These are phyloP conservation scores for Philonicus albiceps DNA, from an alignment of 2,888 invertebrate genomes.

Conservation along the genomic window DNA sequence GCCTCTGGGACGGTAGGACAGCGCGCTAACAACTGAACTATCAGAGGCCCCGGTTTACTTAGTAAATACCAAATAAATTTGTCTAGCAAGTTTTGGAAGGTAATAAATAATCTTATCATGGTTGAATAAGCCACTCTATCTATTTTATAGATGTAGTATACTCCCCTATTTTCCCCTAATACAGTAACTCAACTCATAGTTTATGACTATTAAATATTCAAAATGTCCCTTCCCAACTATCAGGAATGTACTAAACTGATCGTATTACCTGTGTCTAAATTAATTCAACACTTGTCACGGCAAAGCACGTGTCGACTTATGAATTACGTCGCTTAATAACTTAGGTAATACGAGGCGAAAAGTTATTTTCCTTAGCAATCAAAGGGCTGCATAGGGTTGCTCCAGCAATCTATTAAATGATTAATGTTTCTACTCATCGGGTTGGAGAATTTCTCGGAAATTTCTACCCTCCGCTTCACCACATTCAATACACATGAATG, in stretches of 20 bases:
- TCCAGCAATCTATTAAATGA: background rate
- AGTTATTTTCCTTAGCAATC: background rate
- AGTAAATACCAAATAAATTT: no score
- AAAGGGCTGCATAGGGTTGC: background rate
- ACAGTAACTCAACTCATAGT: background rate
- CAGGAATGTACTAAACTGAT: background rate
- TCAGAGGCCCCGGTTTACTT: no score
- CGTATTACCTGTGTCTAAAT: background rate
- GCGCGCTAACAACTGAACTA: no score
- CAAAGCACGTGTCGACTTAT: conserved; percentile 2
- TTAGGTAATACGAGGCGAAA: background rate
- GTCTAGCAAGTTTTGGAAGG: no score
- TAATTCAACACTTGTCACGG: background rate
- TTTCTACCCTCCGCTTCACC: background rate
- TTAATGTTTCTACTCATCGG: background rate
- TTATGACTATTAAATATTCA: background rate
- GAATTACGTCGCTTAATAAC: conserved; percentile 1
- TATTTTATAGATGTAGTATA: background rate
- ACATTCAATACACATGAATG: background rate
- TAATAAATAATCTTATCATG: no score
- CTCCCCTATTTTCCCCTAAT: background rate
- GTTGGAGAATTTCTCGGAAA: background rate
- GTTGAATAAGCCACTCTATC: background rate
- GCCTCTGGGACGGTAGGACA: no score
- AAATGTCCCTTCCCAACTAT: background rate